Evolutionary conservation across 2,888 invertebrate species (phyloP).

Genomic region (Cephus rjabovi): DNA sequence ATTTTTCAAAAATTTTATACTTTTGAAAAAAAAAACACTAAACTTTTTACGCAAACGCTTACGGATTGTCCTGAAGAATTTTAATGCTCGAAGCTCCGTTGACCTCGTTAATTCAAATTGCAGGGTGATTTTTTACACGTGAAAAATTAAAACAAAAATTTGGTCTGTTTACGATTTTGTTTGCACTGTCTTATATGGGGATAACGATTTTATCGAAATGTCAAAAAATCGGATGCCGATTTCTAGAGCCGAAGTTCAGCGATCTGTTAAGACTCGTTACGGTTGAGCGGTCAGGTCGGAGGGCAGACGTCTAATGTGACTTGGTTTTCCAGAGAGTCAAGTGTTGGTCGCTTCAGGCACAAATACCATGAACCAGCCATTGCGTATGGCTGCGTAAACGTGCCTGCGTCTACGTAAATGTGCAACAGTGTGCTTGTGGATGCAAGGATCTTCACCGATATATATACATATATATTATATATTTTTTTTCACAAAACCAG

Average conservation of each 20-base stretch:
- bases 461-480: conserved; percentile 29
- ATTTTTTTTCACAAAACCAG: conserved; percentile 17
- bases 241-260: conserved; percentile 25
- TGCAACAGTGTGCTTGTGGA: conserved; percentile 42
- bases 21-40: not conserved
- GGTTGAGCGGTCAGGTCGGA: conserved; percentile 60
- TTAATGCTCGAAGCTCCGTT: not conserved
- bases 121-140: not conserved
- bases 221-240: conserved; percentile 19
- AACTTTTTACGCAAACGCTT: not conserved
- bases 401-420: conserved; percentile 24
- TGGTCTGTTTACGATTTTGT: not conserved
- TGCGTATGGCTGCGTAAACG: conserved; percentile 22
- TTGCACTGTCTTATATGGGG: not conserved
- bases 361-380: conserved; percentile 28
- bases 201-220: conserved; percentile 60
- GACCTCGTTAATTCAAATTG: not conserved
- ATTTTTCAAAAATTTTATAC: not conserved
- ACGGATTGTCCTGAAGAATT: not conserved
- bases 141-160: too few species aligned
- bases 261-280: conserved; percentile 35
- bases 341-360: conserved; percentile 51
- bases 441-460: conserved; percentile 57
- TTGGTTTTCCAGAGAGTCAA: conserved; percentile 59
- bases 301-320: conserved; percentile 62